These are phyloP conservation scores for Chrysopa pallens DNA, from an alignment of 1,140 invertebrate genomes.

Conservation along the genomic window DNA sequence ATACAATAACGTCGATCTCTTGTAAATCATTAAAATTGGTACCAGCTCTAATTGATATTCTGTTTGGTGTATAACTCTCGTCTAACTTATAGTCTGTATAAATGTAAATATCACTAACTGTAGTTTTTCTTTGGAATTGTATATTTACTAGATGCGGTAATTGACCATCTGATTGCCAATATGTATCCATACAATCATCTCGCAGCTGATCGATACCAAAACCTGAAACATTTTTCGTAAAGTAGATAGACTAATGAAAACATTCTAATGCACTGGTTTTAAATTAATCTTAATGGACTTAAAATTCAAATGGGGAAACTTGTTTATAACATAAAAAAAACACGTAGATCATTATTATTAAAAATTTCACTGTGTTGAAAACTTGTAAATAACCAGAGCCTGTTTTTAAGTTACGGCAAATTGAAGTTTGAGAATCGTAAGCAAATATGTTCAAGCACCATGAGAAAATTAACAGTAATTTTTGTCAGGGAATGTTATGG, in stretches of 20 bases:
- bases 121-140: slow-evolving; percentile 91
- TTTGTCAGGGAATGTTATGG: no score
- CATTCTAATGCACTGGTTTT: no score
- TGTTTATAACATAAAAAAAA: not conserved
- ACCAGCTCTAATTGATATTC: slow-evolving; percentile 86
- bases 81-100: slow-evolving; percentile 97
- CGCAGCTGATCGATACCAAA: slow-evolving; percentile 94
- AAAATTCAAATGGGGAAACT: not conserved
- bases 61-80: slow-evolving; percentile 96
- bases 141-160: slow-evolving; percentile 96
- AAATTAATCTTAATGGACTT: no score
- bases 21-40: slow-evolving; percentile 97
- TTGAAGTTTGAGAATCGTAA: no score
- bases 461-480: no score
- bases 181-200: slow-evolving; percentile 90
- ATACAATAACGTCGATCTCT: slow-evolving; percentile 87
- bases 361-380: no score
- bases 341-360: no score
- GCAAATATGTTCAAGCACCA: no score
- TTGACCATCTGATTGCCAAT: slow-evolving; percentile 99
- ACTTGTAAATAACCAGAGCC: no score
- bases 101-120: slow-evolving; percentile 86
- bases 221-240: slow-evolving; percentile 36
- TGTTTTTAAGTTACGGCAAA: no score
- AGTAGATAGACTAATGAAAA: no score